Conservation (phyloP, 2,888 invertebrate species). For the Buathra laborator region DNA sequence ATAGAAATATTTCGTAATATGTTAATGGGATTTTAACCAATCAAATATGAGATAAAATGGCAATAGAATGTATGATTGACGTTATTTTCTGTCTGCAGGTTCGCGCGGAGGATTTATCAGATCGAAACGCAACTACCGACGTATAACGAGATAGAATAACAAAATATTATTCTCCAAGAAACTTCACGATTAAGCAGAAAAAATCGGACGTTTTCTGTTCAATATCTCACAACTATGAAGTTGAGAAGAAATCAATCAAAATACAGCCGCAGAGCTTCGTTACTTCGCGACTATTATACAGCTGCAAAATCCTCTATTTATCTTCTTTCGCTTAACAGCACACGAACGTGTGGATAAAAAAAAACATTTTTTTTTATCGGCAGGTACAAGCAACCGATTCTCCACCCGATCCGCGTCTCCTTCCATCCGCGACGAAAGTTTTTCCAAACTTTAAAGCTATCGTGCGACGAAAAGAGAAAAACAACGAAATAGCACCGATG, state of each 20-base stretch:
- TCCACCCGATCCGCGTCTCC: background rate
- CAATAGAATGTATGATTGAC: background rate
- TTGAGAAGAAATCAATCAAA: background rate
- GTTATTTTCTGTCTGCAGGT: background rate
- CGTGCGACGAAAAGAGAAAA: conserved; percentile 27
- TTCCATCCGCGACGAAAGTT: background rate
- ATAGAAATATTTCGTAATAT: no score
- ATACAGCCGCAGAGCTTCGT: background rate
- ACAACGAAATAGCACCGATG: conserved; percentile 26
- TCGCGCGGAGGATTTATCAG: background rate
- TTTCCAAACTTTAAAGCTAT: conserved; percentile 16
- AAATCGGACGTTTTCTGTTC: background rate
- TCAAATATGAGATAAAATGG: background rate
- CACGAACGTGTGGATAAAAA: background rate
- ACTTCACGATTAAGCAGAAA: background rate
- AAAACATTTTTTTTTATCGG: background rate
- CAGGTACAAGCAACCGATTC: background rate
- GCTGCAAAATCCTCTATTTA: background rate
- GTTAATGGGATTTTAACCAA: background rate
- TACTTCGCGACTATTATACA: background rate
- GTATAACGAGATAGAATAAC: background rate
- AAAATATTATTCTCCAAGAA: background rate
- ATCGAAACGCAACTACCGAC: background rate
- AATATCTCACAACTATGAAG: background rate
- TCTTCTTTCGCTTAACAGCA: background rate